A percentile compares a stretch with the other conserved stretches of the same genome.
Conservation (phyloP, 2,888 invertebrate genomes). For the Iselma pallidipennis region DNA sequence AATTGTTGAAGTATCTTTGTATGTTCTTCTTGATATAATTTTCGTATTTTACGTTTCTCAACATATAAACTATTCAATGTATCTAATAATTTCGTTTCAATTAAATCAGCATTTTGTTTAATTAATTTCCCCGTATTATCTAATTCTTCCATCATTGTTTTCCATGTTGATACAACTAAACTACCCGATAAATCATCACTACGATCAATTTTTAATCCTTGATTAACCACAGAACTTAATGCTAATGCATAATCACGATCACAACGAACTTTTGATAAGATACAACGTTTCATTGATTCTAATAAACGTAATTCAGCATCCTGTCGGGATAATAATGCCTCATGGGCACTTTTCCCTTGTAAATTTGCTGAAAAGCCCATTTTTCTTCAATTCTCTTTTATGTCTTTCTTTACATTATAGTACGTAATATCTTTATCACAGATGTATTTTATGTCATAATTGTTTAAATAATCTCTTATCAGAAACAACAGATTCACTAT, state of each 20-base stretch:
- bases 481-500: background rate
- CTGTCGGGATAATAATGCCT: conserved; percentile 86
- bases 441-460: too few relatives aligned
- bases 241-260: conserved; percentile 90
- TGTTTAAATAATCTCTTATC: too few relatives aligned
- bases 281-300: conserved; percentile 88
- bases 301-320: conserved; percentile 91
- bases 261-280: conserved; percentile 85
- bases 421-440: too few relatives aligned
- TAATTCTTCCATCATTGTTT: conserved; percentile 85
- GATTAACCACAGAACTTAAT: conserved; percentile 76
- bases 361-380: conserved; percentile 89
- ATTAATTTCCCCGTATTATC: conserved; percentile 83
- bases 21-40: conserved; percentile 88
- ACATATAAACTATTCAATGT: conserved; percentile 77
- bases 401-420: too few relatives aligned
- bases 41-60: conserved; percentile 86
- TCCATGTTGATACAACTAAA: conserved; percentile 74
- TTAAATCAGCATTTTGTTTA: conserved; percentile 81
- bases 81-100: conserved; percentile 82
- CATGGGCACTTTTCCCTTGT: conserved; percentile 87
- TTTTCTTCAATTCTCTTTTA: conserved; percentile 12
- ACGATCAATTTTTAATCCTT: conserved; percentile 83
- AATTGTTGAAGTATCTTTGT: conserved; percentile 80
- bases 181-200: conserved; percentile 75